These are phyloP conservation scores for Neoitamus cyanurus DNA, from an alignment of 2,888 invertebrate genomes.

Conservation along the genomic window DNA sequence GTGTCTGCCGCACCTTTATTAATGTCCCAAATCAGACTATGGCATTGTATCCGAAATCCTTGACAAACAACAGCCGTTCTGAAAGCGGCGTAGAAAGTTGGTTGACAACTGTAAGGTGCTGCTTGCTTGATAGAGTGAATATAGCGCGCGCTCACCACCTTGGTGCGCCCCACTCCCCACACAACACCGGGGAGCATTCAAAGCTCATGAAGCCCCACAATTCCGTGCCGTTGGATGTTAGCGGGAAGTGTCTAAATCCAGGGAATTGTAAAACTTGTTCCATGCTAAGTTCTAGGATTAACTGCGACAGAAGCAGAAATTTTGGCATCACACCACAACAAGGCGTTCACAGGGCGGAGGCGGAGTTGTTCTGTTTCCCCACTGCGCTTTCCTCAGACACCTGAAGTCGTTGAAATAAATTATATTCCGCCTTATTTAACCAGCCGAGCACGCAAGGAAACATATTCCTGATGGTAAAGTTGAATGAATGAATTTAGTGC, in stretches of 20 bases:
- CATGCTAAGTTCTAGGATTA: not conserved
- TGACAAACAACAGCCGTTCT: not conserved
- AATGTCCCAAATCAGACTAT: not conserved
- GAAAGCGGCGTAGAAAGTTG: not conserved
- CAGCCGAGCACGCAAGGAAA: not conserved
- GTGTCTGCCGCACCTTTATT: not conserved
- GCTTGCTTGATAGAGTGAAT: not conserved
- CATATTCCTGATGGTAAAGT: not conserved
- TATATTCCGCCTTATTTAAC: slow-evolving; percentile 5
- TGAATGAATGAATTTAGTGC: not conserved
- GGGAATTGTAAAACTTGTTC: not conserved
- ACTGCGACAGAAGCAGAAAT: slow-evolving; percentile 1
- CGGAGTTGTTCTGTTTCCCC: not conserved
- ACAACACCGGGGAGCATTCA: not conserved
- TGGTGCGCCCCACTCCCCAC: not conserved
- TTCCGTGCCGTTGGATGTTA: not conserved
- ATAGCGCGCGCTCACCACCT: not conserved
- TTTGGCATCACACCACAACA: not conserved
- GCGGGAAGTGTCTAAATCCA: not conserved
- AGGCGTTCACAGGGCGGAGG: not conserved
- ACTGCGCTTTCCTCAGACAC: not conserved
- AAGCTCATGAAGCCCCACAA: not conserved
- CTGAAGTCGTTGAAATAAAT: not conserved
- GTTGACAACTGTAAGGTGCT: not conserved
- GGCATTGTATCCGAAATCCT: not conserved